These are phyloP conservation scores for Trichogramma pretiosum DNA, from an alignment of 1,140 invertebrate species.

Conservation along the genomic window DNA sequence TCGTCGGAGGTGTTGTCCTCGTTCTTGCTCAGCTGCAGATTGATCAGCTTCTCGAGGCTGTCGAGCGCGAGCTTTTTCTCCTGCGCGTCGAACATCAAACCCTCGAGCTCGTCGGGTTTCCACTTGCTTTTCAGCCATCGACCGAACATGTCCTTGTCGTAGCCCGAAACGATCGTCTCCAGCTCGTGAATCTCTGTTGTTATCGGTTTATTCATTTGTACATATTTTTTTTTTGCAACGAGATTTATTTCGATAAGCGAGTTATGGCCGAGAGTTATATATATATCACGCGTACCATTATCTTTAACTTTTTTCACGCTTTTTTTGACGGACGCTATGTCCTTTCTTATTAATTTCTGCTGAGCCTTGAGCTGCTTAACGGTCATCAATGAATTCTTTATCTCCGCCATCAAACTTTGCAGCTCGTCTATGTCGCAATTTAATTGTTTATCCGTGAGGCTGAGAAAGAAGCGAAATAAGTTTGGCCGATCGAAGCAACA, in stretches of 20 bases:
- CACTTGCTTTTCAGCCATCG: constrained; percentile 28
- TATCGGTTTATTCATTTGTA: too few relatives aligned
- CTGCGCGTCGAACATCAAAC: constrained; percentile 30
- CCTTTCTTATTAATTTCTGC: constrained; percentile 27
- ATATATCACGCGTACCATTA: constrained; percentile 29
- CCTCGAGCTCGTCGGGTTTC: constrained; percentile 25
- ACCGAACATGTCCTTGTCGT: constrained; percentile 30
- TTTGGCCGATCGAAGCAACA: constrained; percentile 6
- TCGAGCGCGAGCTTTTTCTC: constrained; percentile 31
- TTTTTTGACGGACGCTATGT: constrained; percentile 24
- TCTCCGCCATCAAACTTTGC: constrained; percentile 27
- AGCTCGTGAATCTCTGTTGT: constrained; percentile 34
- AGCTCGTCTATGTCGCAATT: constrained; percentile 29
- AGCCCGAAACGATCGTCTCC: constrained; percentile 28
- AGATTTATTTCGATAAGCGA: too few relatives aligned
- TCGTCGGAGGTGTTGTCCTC: too few relatives aligned
- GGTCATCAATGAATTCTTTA: constrained; percentile 24
- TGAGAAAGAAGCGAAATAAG: background rate
- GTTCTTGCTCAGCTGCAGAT: constrained; percentile 18
- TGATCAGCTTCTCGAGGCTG: constrained; percentile 21
- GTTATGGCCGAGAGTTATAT: too few relatives aligned
- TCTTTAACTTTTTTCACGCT: constrained; percentile 28
- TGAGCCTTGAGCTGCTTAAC: constrained; percentile 31
- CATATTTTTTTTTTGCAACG: too few relatives aligned
- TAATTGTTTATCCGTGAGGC: constrained; percentile 20